Evolutionary conservation across 2,888 invertebrate genomes (phyloP).

Genomic region (Melanargia galathea): DNA sequence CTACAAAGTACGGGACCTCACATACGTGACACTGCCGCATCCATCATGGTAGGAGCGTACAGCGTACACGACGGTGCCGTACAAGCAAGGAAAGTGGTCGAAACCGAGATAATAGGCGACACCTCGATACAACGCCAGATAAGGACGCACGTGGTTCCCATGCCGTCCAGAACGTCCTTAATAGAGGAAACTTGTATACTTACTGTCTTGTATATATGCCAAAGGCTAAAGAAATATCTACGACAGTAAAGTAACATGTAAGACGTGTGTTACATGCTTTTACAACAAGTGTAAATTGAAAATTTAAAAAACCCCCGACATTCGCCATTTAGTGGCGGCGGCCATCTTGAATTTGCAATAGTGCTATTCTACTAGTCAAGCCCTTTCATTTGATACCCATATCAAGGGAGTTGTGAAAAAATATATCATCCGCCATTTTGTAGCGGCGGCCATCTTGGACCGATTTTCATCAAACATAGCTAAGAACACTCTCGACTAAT

Average conservation of each 20-base stretch:
- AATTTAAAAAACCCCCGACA: too few relatives aligned
- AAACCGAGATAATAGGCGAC: conserved; percentile 79
- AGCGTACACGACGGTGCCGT: conserved; percentile 65
- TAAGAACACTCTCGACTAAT: too few relatives aligned
- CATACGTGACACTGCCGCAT: conserved; percentile 61
- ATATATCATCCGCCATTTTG: too few relatives aligned
- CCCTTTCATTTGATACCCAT: too few relatives aligned
- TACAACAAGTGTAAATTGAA: too few relatives aligned
- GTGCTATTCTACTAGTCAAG: too few relatives aligned
- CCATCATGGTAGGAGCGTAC: conserved; percentile 75
- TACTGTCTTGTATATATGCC: conserved; percentile 52
- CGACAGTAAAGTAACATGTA: conserved; percentile 1
- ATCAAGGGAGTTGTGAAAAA: too few relatives aligned
- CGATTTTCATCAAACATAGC: too few relatives aligned
- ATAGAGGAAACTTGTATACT: conserved; percentile 44
- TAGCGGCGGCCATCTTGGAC: too few relatives aligned
- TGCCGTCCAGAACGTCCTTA: conserved; percentile 63
- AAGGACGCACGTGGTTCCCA: conserved; percentile 73
- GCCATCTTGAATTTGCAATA: too few relatives aligned
- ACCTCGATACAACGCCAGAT: conserved; percentile 78
- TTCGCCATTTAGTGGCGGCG: too few relatives aligned
- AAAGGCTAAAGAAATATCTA: conserved; percentile 58
- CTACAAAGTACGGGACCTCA: conserved; percentile 43
- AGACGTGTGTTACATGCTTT: too few relatives aligned
- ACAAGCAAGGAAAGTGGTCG: conserved; percentile 76